Base-by-base conservation (phyloP, 2,888 invertebrate genomes). In the Acronicta aceris region DNA sequence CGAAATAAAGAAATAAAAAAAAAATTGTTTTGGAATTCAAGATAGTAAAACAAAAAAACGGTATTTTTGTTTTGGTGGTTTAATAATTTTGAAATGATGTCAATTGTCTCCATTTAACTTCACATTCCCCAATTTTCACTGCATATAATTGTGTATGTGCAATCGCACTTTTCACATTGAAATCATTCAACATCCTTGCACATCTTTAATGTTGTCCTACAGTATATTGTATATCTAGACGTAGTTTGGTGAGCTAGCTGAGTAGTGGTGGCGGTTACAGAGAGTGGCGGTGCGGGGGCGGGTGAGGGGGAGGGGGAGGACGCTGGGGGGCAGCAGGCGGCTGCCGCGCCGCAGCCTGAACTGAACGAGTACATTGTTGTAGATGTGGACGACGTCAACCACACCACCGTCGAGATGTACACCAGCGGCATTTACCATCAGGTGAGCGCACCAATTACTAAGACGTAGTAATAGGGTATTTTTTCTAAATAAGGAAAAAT, bases 311-410 rank as follows among this genome's bases (percentile, higher is more conserved):
- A 42, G 16, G 55, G 51, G 13, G 53, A 48, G 21, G 51, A 43
- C 1, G 51, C 41, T 40, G 49, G 52, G 46, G 15, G 45, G 57
- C 54, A 42, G 16, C 4, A 0, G 12, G 36, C 12, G 6, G 27
- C 0, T 4, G 16, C 42, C 27, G 15, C 40, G 16, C 15, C n/a
- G 5, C 72, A 79, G 40, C 81, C 79, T 17, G 82, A 85, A 57
- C 82, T 89, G 52, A 86, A 78, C 36, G 95, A 92, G 56, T 95
- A 91, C 82, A 87, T 94, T 69, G 90, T 95, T 63, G 89, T 94
- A 68, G 90, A 93, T 46, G 85, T 83, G n/a, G 91, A 91, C 60
- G 94, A 94, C 71, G 84, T 89, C 65, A 83, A 81, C 61, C 88
- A 87, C 76, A 87, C 91, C 76, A 89, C 91, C 30, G 91, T 89